These are phyloP conservation scores for Orthonyx spaldingii DNA, from an alignment of 2,113 vertebrate species.

Conservation along the genomic window DNA sequence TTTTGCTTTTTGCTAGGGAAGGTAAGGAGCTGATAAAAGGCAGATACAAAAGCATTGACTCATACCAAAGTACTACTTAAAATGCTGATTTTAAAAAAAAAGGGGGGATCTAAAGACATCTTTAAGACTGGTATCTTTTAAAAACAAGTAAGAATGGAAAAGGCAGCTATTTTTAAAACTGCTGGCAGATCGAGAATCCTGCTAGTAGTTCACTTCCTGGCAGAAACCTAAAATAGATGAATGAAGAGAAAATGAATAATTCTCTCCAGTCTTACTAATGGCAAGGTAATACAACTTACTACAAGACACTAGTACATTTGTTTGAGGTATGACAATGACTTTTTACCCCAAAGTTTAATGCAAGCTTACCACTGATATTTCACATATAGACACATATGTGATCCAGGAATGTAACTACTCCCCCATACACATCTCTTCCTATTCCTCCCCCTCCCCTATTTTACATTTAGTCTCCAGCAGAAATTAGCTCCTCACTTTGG, in stretches of 20 bases:
- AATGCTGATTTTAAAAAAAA: neutral
- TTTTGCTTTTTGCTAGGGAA: neutral
- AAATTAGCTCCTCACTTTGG: neutral
- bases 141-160: neutral
- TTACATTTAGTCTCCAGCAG: neutral
- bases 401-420: neutral
- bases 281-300: neutral
- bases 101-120: neutral
- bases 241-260: neutral
- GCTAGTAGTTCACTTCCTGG: neutral
- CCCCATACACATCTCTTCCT: neutral
- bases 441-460: neutral
- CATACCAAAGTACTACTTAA: neutral
- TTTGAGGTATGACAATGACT: neutral
- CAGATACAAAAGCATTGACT: neutral
- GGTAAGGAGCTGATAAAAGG: neutral
- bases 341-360: neutral
- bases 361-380: neutral
- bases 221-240: neutral
- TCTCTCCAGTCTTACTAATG: neutral
- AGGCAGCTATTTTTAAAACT: constrained; percentile 3
- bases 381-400: neutral
- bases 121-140: neutral
- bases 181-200: neutral
- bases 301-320: neutral